Evolutionary conservation across 2,888 invertebrate genomes (phyloP).

Genomic region (Aquatica leii): DNA sequence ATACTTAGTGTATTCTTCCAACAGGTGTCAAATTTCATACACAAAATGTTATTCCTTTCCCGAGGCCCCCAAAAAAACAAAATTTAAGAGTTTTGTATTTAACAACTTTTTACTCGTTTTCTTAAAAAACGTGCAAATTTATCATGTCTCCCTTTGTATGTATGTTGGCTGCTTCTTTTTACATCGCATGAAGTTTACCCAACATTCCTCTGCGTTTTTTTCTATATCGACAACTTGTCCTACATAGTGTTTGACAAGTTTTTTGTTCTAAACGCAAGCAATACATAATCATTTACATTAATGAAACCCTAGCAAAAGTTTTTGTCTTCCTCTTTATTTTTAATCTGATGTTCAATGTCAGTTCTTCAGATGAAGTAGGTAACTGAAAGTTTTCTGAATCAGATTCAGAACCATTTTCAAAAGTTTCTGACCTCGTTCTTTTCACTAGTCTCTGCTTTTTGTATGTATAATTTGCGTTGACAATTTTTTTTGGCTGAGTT

Average conservation of each 20-base stretch:
- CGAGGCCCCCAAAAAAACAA: too few species aligned
- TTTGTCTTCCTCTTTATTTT: background rate
- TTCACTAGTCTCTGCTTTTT: background rate
- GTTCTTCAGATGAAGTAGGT: too few species aligned
- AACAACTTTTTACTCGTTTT: too few species aligned
- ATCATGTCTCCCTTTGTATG: too few species aligned
- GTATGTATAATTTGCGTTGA: background rate
- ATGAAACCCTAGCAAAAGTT: background rate
- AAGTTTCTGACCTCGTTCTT: background rate
- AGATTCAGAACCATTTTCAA: too few species aligned
- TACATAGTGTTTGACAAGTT: background rate
- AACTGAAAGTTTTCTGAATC: too few species aligned
- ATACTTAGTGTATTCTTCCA: too few species aligned
- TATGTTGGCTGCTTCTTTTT: too few species aligned
- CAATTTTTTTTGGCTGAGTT: background rate
- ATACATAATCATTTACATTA: background rate
- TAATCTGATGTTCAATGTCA: background rate
- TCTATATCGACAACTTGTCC: background rate
- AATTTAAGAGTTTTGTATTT: too few species aligned
- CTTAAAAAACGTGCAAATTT: too few species aligned
- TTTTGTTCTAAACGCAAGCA: background rate
- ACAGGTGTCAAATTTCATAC: too few species aligned
- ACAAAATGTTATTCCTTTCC: too few species aligned
- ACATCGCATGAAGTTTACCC: background rate
- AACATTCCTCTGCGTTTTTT: background rate